phyloP scores from a whole-genome alignment of 2,888 invertebrate species.

The Digitonthophagus gazella region DNA sequence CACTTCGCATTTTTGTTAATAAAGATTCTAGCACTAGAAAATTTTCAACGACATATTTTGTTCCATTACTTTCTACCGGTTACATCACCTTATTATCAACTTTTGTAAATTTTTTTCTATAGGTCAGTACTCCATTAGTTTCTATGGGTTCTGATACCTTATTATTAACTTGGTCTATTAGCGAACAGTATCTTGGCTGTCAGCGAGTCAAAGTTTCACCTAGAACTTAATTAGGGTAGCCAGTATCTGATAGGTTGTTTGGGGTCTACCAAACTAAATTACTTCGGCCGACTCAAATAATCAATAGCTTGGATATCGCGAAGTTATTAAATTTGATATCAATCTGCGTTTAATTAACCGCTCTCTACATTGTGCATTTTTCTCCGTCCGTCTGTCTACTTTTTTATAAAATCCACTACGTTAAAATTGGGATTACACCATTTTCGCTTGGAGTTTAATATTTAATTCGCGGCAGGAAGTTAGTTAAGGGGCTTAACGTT shows the following conservation, averaged over 20 bases:
- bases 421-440: not conserved
- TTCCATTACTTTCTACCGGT: too few species aligned
- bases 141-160: too few species aligned
- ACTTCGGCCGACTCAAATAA: not conserved
- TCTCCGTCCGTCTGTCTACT: too few species aligned
- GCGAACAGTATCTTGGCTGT: not conserved
- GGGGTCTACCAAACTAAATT: not conserved
- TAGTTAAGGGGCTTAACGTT: not conserved
- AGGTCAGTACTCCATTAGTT: too few species aligned
- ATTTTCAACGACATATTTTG: too few species aligned
- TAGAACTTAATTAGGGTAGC: not conserved
- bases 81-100: too few species aligned
- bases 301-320: not conserved
- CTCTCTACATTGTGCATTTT: not conserved
- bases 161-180: not conserved
- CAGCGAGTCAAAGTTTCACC: not conserved
- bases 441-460: not conserved
- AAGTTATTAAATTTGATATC: not conserved
- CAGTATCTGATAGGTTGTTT: not conserved
- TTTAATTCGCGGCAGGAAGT: not conserved
- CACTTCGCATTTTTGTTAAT: too few species aligned
- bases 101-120: too few species aligned
- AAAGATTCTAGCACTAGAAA: too few species aligned
- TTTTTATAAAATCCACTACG: not conserved
- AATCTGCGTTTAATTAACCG: not conserved